Base-by-base conservation (phyloP, 2,113 vertebrate genomes). In the Sphyrna mokarran region DNA sequence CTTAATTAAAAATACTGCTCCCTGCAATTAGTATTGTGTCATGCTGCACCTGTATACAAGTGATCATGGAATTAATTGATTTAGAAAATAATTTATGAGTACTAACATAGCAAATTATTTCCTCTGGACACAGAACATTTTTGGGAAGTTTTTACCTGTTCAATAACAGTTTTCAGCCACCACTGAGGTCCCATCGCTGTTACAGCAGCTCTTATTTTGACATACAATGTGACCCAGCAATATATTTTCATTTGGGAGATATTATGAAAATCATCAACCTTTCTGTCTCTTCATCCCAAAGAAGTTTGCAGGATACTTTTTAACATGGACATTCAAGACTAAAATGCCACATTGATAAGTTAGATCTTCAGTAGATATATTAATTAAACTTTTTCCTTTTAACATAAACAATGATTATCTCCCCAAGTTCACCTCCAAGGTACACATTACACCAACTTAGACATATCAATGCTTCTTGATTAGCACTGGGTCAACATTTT, bases 161-260 rank as follows among this genome's bases (percentile, higher is more conserved):
- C 99, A 97, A 99, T 99, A 54, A 99, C 99, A 11, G 98, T 98
- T 97, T 99, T 99, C 96, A 99, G 96, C 99, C 99, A 99, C 99
- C 99, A 99, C 97, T 99, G 99, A 96, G 99, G 99, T 66, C 99
- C 99, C 99, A 99, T 99, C 95, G 99, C 96, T 22, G 99, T 99
- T 97, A 99, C 99, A 96, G 99, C 99, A 96, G 99, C 99, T 95
- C 99, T 99, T 96, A 99, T 99, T 98, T 99, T 99, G 97, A 99
- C 99, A 97, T 40, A 86, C 33, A 86, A 40, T 40, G 22, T 86
- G 83, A 86, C 26, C 33, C 72, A 76, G 26, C 26, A 76, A 33
- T 9, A 76, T 8, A 76, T 76, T 29, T 33, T 76, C 29, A 76
- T 9, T 76, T 76, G 26, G 43, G 40, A 76, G 72, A 33, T 76